A percentile compares a stretch with the other conserved stretches of the same genome.
Conservation (phyloP, 1,140 invertebrate species). For the Trialeurodes vaporariorum region DNA sequence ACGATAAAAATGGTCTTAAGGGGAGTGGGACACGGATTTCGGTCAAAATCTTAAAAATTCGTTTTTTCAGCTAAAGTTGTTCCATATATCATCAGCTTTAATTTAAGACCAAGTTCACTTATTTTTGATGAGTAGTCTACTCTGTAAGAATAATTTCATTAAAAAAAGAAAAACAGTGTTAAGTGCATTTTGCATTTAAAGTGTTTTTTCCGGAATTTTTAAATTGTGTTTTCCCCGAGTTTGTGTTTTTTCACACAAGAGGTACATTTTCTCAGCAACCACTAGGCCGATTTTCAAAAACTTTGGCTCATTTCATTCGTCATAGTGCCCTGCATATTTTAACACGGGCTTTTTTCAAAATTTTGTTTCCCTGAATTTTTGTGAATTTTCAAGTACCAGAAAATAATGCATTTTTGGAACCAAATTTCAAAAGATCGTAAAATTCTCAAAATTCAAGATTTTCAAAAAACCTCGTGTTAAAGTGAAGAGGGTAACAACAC, state of each 20-base stretch:
- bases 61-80: neutral
- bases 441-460: neutral
- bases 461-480: neutral
- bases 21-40: neutral
- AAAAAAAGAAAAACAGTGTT: too few relatives aligned
- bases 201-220: too few relatives aligned
- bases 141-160: too few relatives aligned
- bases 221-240: neutral
- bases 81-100: neutral
- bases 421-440: neutral
- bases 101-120: neutral
- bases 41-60: neutral
- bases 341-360: neutral
- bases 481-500: too few relatives aligned
- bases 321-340: neutral
- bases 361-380: neutral
- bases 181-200: too few relatives aligned
- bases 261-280: neutral
- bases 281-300: neutral
- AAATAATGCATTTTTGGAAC: neutral
- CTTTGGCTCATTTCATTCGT: neutral
- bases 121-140: neutral
- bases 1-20: too few relatives aligned
- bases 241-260: neutral
- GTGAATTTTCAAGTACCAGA: neutral